Percentiles rank a stretch among this genome's conserved stretches.
Evolutionary conservation across 2,797 vertebrate species (phyloP).

Genomic region (Valencia hispanica): DNA sequence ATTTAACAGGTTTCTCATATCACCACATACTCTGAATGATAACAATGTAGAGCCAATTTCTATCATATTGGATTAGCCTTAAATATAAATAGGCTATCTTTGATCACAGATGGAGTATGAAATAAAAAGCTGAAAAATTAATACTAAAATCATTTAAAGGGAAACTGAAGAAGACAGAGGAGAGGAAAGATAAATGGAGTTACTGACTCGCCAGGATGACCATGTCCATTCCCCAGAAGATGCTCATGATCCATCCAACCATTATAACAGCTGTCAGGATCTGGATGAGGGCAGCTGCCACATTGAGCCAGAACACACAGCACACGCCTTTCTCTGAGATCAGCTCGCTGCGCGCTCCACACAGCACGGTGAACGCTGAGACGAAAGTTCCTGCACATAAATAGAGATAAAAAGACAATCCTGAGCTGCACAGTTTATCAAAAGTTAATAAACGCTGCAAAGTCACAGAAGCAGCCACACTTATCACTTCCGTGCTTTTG

Average conservation of each 20-base stretch:
- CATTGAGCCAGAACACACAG: slow-evolving; percentile 97
- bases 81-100: background rate
- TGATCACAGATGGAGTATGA: background rate
- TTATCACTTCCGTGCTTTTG: background rate
- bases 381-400: slow-evolving; percentile 88
- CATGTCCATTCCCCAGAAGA: slow-evolving; percentile 99
- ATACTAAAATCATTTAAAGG: background rate
- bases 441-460: background rate
- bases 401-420: slow-evolving; percentile 2
- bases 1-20: too few relatives aligned
- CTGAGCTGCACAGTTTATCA: background rate
- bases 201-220: slow-evolving; percentile 97
- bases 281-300: slow-evolving; percentile 95
- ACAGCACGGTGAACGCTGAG: slow-evolving; percentile 95
- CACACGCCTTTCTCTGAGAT: slow-evolving; percentile 89
- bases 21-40: background rate
- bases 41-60: background rate
- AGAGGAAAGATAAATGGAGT: background rate
- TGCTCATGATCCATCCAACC: slow-evolving; percentile 99
- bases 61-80: background rate
- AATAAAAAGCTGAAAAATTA: background rate
- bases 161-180: background rate
- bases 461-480: background rate
- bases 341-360: slow-evolving; percentile 92
- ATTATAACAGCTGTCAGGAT: slow-evolving; percentile 95